Evolutionary conservation across 2,797 vertebrate genomes (phyloP).

Genomic region (Leptatherina wallacei): DNA sequence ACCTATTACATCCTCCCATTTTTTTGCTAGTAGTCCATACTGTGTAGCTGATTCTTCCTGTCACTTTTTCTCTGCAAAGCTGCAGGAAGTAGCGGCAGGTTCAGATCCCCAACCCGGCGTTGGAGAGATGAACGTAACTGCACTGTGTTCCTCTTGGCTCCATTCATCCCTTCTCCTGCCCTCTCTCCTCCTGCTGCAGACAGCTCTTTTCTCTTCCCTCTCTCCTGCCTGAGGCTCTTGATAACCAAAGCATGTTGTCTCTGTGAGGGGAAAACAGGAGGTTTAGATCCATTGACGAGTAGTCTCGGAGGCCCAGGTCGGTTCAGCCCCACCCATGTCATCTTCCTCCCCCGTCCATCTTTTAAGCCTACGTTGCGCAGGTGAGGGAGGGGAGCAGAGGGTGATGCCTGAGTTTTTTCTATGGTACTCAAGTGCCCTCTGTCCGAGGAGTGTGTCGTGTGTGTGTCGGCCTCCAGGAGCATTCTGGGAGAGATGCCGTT

Average conservation of each 20-base stretch:
- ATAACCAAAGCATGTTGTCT: constrained; percentile 78
- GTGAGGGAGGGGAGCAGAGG: constrained; percentile 75
- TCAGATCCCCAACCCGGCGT: constrained; percentile 76
- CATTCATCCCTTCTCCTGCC: constrained; percentile 60
- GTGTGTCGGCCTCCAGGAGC: constrained; percentile 66
- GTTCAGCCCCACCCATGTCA: constrained; percentile 78
- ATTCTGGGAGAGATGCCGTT: constrained; percentile 74
- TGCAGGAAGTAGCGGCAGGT: constrained; percentile 83
- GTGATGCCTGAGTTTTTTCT: constrained; percentile 59
- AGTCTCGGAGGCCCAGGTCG: constrained; percentile 67
- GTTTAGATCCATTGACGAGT: constrained; percentile 78
- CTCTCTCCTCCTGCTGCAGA: constrained; percentile 53
- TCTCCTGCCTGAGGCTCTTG: constrained; percentile 81
- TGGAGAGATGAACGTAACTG: constrained; percentile 78
- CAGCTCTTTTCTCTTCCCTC: constrained; percentile 77
- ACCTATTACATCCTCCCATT: constrained; percentile 20
- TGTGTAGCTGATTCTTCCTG: constrained; percentile 79
- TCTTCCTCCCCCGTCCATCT: constrained; percentile 77
- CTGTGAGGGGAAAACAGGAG: constrained; percentile 74
- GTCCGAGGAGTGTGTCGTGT: constrained; percentile 40
- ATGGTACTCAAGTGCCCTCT: constrained; percentile 57
- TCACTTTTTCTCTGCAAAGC: constrained; percentile 77
- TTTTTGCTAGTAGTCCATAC: constrained; percentile 79
- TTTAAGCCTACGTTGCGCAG: constrained; percentile 74
- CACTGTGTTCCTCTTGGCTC: constrained; percentile 81